These are phyloP conservation scores for Geococcyx californianus DNA, from an alignment of 2,113 vertebrate genomes.

Conservation along the genomic window DNA sequence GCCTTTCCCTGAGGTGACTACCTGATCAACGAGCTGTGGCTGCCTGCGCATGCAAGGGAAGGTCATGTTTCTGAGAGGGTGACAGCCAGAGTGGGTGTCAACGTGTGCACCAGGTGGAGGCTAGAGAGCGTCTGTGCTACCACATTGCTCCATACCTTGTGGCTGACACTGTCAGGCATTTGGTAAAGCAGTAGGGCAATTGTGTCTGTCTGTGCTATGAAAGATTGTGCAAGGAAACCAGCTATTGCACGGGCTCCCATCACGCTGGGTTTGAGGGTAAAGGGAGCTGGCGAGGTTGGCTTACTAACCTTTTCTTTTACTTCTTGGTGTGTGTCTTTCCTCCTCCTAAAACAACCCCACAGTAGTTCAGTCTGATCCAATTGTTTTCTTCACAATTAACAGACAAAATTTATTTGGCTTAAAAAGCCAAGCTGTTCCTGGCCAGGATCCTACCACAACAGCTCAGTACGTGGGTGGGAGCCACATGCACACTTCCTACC, in stretches of 20 bases:
- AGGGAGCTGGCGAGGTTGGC: neutral
- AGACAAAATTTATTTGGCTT: neutral
- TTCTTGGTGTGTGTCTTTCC: neutral
- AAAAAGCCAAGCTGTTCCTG: slow-evolving; percentile 10
- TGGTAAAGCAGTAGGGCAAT: neutral
- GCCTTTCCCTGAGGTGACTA: neutral
- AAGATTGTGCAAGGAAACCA: neutral
- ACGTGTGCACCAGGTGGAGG: neutral
- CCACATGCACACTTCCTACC: slow-evolving; percentile 21
- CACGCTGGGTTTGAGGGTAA: neutral
- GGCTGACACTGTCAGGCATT: neutral
- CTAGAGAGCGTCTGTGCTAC: neutral
- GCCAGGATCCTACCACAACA: neutral
- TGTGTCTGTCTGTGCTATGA: neutral
- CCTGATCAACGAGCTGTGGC: neutral
- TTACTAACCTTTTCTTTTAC: neutral
- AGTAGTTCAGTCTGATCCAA: neutral
- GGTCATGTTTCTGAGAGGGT: neutral
- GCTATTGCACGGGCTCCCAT: neutral
- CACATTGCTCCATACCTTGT: neutral
- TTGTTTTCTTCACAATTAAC: slow-evolving; percentile 13
- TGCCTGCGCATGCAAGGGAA: neutral
- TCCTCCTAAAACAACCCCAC: neutral
- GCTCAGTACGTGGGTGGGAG: neutral
- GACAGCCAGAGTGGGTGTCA: neutral